phyloP scores from a whole-genome alignment of 2,888 invertebrate species.

The Dasysyrphus albostriatus region DNA sequence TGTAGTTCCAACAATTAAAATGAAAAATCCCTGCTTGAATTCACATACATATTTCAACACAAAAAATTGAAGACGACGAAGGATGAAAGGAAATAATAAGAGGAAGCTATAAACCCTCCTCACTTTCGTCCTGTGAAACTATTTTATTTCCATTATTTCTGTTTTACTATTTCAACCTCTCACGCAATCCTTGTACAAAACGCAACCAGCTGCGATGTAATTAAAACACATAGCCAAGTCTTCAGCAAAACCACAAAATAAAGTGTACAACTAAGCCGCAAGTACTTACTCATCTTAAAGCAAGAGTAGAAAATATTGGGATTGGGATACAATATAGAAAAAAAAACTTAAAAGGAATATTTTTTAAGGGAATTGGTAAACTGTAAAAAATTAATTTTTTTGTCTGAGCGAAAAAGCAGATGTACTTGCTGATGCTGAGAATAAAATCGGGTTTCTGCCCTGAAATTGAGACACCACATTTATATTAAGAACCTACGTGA shows the following conservation, averaged over 20 bases:
- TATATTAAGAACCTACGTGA: too few species aligned
- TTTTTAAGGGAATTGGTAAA: too few species aligned
- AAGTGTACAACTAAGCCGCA: not conserved
- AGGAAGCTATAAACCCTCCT: not conserved
- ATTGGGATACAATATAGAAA: too few species aligned
- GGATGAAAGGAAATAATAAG: slow-evolving; percentile 16
- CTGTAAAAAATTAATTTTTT: too few species aligned
- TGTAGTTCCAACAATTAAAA: slow-evolving; percentile 61
- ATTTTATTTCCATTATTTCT: slow-evolving; percentile 54
- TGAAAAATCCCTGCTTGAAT: slow-evolving; percentile 43
- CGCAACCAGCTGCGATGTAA: slow-evolving; percentile 66
- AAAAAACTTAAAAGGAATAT: too few species aligned
- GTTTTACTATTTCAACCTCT: slow-evolving; percentile 67
- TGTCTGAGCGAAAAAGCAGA: too few species aligned
- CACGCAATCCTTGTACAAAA: slow-evolving; percentile 69
- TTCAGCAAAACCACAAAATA: not conserved
- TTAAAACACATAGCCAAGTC: slow-evolving; percentile 50
- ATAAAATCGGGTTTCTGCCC: too few species aligned
- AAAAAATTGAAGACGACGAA: slow-evolving; percentile 5
- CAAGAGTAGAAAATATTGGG: not conserved
- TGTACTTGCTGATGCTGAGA: too few species aligned
- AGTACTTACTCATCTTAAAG: not conserved
- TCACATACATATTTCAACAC: slow-evolving; percentile 19
- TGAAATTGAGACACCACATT: too few species aligned
- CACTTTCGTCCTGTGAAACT: slow-evolving; percentile 45